Conservation (phyloP, 2,113 vertebrate genomes). For the Cottus gobio region DNA sequence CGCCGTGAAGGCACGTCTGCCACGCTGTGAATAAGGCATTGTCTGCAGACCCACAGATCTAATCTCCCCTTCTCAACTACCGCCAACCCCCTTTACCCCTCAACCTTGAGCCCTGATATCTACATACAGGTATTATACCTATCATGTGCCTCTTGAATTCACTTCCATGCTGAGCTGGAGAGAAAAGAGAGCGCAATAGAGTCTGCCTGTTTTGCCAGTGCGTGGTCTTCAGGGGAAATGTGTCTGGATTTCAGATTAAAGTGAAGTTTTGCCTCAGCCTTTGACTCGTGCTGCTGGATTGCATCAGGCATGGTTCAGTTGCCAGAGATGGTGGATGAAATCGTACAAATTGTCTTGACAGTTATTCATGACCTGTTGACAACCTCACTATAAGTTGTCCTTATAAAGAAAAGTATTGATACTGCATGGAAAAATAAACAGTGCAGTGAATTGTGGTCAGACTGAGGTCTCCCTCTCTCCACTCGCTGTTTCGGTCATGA, state of each 20-base stretch:
- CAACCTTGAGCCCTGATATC: constrained; percentile 48
- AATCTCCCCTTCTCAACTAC: constrained; percentile 66
- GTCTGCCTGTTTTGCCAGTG: constrained; percentile 39
- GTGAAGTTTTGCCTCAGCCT: constrained; percentile 14
- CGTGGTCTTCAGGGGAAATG: constrained; percentile 30
- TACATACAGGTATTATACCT: constrained; percentile 69
- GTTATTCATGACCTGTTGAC: constrained; percentile 57
- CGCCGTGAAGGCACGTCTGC: constrained; percentile 58
- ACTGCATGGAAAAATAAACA: constrained; percentile 49
- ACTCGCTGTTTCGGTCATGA: constrained; percentile 27
- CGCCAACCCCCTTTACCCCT: constrained; percentile 30
- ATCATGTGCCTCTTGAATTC: constrained; percentile 55
- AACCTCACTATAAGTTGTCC: constrained; percentile 45
- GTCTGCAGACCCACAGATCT: constrained; percentile 71
- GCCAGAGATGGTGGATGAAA: constrained; percentile 54
- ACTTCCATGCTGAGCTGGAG: constrained; percentile 40
- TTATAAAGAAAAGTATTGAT: constrained; percentile 54
- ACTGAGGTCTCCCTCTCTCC: constrained; percentile 46
- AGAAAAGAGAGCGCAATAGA: constrained; percentile 23
- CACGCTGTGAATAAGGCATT: constrained; percentile 77
- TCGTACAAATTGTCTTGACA: constrained; percentile 51
- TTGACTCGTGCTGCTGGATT: constrained; percentile 50
- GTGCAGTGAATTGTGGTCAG: constrained; percentile 51
- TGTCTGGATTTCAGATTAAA: constrained; percentile 62
- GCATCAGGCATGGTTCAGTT: constrained; percentile 56